Conservation (phyloP, 1,140 invertebrate species). For the Lucilia cuprina region DNA sequence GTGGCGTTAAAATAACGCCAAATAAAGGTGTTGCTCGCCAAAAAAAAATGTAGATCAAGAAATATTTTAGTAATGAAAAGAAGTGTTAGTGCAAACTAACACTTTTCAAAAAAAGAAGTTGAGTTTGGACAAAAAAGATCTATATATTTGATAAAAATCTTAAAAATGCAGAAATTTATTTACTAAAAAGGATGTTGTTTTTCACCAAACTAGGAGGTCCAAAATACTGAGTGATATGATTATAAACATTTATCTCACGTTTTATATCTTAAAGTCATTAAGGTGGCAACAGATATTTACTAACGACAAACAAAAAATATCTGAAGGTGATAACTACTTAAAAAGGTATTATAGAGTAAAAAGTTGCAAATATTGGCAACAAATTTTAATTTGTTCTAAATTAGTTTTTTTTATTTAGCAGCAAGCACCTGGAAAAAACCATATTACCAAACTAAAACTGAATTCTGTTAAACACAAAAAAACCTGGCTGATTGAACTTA, state of each 20-base stretch:
- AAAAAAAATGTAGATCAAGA: background rate
- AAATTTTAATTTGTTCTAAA: background rate
- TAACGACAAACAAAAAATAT: background rate
- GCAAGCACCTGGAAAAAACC: background rate
- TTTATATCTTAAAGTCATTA: conserved; percentile 2
- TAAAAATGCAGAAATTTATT: background rate
- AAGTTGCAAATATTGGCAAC: background rate
- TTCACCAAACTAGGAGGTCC: background rate
- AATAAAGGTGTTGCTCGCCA: background rate
- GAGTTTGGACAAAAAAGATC: background rate
- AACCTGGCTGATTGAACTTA: background rate
- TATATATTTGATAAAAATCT: background rate
- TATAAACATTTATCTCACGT: conserved; percentile 6
- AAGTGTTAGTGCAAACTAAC: background rate
- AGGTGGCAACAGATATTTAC: background rate
- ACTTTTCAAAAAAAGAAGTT: background rate
- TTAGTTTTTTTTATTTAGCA: background rate
- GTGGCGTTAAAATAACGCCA: conserved; percentile 9
- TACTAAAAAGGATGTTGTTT: background rate
- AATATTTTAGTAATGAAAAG: background rate
- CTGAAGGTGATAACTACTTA: background rate
- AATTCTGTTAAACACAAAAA: background rate
- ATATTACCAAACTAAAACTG: background rate
- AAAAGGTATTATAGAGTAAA: background rate
- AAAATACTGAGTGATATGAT: background rate